Evolutionary conservation across 2,113 vertebrate species (phyloP).

Genomic region (Phylloscopus whistleri): DNA sequence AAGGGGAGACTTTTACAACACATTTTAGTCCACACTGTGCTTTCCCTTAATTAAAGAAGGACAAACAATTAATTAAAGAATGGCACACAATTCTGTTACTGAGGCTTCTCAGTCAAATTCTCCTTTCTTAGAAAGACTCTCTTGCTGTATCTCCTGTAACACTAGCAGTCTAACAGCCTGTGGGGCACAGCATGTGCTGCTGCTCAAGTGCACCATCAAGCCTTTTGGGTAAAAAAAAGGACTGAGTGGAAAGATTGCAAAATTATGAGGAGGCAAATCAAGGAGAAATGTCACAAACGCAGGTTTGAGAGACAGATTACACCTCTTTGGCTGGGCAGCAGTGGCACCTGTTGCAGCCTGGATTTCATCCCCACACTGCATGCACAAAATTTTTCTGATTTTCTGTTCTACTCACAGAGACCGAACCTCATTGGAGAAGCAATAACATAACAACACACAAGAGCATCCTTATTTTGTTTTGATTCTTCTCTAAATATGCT

Average conservation of each 20-base stretch:
- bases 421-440: neutral
- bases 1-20: neutral
- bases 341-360: neutral
- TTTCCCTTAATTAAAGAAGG: neutral
- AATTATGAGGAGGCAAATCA: neutral
- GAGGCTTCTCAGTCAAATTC: neutral
- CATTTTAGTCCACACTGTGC: neutral
- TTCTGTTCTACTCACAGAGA: neutral
- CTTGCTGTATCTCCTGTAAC: neutral
- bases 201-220: neutral
- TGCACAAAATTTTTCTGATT: neutral
- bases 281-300: neutral
- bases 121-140: neutral
- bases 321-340: neutral
- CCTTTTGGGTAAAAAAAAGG: neutral
- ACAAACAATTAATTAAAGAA: neutral
- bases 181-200: rapidly evolving
- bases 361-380: neutral
- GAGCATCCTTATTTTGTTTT: neutral
- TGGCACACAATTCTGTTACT: neutral
- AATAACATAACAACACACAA: neutral
- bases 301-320: neutral
- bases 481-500: neutral
- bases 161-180: neutral
- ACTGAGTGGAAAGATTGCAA: neutral